These are phyloP conservation scores for Alviniconcha marisindica DNA, from an alignment of 1,140 invertebrate species.

Conservation along the genomic window DNA sequence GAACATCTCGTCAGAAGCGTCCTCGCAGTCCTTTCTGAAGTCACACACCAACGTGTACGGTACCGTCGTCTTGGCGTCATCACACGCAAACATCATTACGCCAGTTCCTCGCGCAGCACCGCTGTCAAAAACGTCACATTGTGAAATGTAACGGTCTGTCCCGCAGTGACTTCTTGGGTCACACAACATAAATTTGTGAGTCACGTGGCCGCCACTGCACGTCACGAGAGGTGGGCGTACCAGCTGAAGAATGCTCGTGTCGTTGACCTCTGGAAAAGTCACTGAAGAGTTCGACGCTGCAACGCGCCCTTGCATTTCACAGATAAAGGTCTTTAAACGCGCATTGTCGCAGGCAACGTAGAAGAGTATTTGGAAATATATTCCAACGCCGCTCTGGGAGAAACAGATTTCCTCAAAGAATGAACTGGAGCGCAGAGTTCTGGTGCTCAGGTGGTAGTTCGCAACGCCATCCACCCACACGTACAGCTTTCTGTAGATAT, in stretches of 20 bases:
- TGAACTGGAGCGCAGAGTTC: no score
- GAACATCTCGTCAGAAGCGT: constrained; percentile 28
- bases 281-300: no score
- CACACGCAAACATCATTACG: constrained; percentile 1
- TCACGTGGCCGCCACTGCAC: not conserved
- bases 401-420: not conserved
- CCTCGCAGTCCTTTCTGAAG: constrained; percentile 28
- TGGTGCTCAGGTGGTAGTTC: not conserved
- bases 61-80: not conserved
- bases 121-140: not conserved
- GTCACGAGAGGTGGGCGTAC: not conserved
- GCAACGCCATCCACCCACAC: constrained; percentile 21
- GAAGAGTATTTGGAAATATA: no score
- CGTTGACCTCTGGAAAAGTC: not conserved
- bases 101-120: no score
- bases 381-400: not conserved
- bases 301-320: not conserved
- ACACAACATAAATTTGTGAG: constrained; percentile 20
- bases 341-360: no score
- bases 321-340: not conserved
- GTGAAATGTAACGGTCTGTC: not conserved
- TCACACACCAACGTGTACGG: constrained; percentile 31
- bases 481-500: not conserved
- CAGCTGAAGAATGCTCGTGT: not conserved
- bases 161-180: constrained; percentile 13